Percentiles rank a stretch among this genome's conserved stretches.
Conservation (phyloP, 1,140 invertebrate species). For the Panagrolaimus sp. region DNA sequence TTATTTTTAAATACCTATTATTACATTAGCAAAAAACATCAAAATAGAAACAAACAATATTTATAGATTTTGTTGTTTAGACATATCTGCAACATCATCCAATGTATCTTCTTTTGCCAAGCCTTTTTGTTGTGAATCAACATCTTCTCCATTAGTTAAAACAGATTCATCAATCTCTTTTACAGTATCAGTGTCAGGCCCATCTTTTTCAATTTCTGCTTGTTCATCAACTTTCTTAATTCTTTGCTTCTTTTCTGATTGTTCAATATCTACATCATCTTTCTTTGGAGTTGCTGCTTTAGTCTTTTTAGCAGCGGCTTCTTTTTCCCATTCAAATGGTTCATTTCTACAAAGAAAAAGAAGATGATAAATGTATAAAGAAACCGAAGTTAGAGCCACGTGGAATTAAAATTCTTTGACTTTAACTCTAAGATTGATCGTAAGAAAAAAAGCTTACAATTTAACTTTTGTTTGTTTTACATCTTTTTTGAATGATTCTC, state of each 20-base stretch:
- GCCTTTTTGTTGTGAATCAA: slow-evolving; percentile 82
- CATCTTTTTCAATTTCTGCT: slow-evolving; percentile 37
- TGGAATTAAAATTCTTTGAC: no score
- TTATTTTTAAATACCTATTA: no score
- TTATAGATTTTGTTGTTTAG: no score
- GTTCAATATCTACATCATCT: background rate
- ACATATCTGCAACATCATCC: slow-evolving; percentile 66
- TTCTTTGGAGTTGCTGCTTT: no score
- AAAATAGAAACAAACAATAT: no score
- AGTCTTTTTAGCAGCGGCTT: background rate
- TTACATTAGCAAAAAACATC: no score
- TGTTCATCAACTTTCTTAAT: slow-evolving; percentile 28
- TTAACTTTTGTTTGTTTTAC: slow-evolving; percentile 33
- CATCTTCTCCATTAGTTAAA: slow-evolving; percentile 75
- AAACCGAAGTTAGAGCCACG: no score
- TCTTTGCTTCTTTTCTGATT: slow-evolving; percentile 9
- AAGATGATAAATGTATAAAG: no score
- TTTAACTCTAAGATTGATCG: no score
- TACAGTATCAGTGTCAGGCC: slow-evolving; percentile 61
- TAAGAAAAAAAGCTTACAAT: slow-evolving; percentile 16
- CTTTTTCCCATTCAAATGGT: slow-evolving; percentile 44
- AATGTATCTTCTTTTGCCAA: slow-evolving; percentile 36
- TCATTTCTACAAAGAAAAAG: slow-evolving; percentile 27
- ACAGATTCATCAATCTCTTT: slow-evolving; percentile 85
- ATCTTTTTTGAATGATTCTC: slow-evolving; percentile 29